Percentiles rank a stretch among this genome's conserved stretches.
Conservation (phyloP, 2,888 invertebrate genomes). For the Oligia latruncula region DNA sequence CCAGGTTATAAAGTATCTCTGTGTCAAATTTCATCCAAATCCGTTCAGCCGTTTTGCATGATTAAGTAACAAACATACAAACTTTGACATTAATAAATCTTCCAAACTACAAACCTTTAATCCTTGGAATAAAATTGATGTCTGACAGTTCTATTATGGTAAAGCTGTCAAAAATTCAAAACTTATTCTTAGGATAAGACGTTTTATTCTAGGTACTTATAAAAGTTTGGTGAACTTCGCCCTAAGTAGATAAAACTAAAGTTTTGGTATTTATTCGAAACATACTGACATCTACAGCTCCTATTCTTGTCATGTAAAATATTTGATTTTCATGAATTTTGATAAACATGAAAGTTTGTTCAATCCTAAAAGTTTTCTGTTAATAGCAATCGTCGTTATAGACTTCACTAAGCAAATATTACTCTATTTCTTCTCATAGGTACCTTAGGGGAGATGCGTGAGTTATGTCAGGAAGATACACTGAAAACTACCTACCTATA, state of each 20-base stretch:
- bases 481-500: conserved; percentile 1
- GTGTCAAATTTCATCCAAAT: too few relatives aligned
- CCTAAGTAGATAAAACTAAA: background rate
- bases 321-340: background rate
- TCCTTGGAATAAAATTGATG: too few relatives aligned
- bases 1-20: too few relatives aligned
- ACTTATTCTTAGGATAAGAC: too few relatives aligned
- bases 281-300: background rate
- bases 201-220: too few relatives aligned
- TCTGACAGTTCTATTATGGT: too few relatives aligned
- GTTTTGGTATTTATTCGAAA: background rate
- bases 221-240: too few relatives aligned
- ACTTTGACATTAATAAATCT: too few relatives aligned
- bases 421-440: background rate
- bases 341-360: background rate
- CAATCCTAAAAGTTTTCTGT: background rate
- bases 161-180: too few relatives aligned
- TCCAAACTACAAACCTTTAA: too few relatives aligned
- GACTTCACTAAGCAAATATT: background rate
- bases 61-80: too few relatives aligned
- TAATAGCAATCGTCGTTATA: background rate
- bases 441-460: conserved; percentile 10
- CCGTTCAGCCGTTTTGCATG: too few relatives aligned
- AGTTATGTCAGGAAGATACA: conserved; percentile 5
- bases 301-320: background rate